Evolutionary conservation across 2,888 invertebrate species (phyloP).

Genomic region (Carterocephalus palaemon): DNA sequence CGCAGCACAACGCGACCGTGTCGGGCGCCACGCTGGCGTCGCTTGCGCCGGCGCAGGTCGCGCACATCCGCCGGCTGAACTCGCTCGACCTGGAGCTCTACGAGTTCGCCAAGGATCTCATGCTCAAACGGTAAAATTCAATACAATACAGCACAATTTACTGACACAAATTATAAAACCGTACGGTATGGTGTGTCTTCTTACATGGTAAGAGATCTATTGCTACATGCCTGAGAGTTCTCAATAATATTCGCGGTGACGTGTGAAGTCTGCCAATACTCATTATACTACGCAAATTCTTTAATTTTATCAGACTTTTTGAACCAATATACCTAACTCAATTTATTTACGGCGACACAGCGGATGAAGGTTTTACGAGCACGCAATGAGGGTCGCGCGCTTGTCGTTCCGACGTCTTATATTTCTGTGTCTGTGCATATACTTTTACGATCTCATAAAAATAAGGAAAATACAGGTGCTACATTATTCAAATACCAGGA

Average conservation of each 20-base stretch:
- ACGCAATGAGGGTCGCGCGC: constrained; percentile 13
- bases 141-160: too few species aligned
- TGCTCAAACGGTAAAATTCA: constrained; percentile 82
- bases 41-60: constrained; percentile 85
- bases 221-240: too few species aligned
- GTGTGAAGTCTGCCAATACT: too few species aligned
- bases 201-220: too few species aligned
- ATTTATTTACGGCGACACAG: constrained; percentile 10
- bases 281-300: too few species aligned
- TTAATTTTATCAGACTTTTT: too few species aligned
- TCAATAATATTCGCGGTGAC: too few species aligned
- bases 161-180: too few species aligned
- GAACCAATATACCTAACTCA: constrained; percentile 10
- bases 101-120: constrained; percentile 92
- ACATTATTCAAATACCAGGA: constrained; percentile 19
- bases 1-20: constrained; percentile 94
- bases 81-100: constrained; percentile 95
- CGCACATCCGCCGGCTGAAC: constrained; percentile 88
- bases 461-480: constrained; percentile 20
- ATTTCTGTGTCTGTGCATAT: constrained; percentile 8
- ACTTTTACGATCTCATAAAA: constrained; percentile 21
- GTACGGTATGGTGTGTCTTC: too few species aligned
- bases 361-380: constrained; percentile 21
- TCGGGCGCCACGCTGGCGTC: constrained; percentile 89
- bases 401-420: constrained; percentile 7